Percentiles rank a stretch among this genome's conserved stretches.
These are phyloP conservation scores for Aurelia coerulea DNA, from an alignment of 30 jellyfish, hydroid and myxozoan species.

Conservation along the genomic window DNA sequence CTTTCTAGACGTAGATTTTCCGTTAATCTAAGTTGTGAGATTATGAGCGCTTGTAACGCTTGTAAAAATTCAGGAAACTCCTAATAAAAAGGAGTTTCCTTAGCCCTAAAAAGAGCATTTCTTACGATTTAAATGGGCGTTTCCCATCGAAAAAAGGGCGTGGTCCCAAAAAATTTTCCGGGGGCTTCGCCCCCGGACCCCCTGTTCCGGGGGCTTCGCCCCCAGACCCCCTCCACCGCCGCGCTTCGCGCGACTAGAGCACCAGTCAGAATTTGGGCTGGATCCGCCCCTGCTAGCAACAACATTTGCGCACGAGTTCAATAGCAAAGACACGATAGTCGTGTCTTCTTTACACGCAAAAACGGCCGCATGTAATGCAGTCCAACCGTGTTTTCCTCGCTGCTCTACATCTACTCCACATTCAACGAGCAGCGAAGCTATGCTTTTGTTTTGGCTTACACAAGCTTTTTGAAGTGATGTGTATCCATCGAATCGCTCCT, in stretches of 20 bases:
- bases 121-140: neutral
- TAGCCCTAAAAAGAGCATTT: neutral
- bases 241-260: no score
- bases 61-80: no score
- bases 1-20: no score
- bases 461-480: conserved; percentile 68
- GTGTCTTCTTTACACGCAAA: conserved; percentile 24
- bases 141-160: neutral
- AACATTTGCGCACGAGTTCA: conserved; percentile 69
- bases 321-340: conserved; percentile 18
- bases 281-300: no score
- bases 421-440: conserved; percentile 42
- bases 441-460: conserved; percentile 16
- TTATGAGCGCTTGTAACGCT: no score
- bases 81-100: neutral
- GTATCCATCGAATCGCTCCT: conserved; percentile 48
- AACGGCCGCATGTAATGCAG: conserved; percentile 78
- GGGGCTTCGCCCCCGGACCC: no score
- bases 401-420: conserved; percentile 57
- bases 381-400: conserved; percentile 74
- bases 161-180: conserved; percentile 28
- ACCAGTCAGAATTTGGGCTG: no score
- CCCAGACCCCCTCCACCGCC: no score
- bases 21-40: no score
- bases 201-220: no score